A percentile compares a stretch with the other conserved stretches of the same genome.
Conservation (phyloP, 2,113 vertebrate species). For the Nymphicus hollandicus region DNA sequence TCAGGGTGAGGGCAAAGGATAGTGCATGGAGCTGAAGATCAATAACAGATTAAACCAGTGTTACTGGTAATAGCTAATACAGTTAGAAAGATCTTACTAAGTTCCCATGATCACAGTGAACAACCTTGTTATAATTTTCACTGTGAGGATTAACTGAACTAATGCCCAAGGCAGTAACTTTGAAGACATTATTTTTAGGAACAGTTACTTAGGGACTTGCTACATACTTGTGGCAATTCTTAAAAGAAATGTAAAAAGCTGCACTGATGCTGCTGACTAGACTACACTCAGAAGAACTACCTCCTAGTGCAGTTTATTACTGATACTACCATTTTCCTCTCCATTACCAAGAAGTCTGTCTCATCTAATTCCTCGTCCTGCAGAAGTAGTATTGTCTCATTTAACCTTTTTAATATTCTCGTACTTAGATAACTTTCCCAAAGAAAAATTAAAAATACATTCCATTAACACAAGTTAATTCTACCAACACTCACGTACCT, state of each 20-base stretch:
- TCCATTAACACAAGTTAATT: neutral
- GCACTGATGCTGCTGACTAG: neutral
- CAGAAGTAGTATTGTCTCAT: neutral
- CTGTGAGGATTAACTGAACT: neutral
- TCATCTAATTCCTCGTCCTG: neutral
- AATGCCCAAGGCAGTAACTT: neutral
- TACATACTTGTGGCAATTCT: neutral
- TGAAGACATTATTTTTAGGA: neutral
- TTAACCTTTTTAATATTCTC: neutral
- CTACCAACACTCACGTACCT: constrained; percentile 71
- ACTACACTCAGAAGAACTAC: neutral
- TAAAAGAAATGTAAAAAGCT: neutral
- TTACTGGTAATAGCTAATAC: neutral
- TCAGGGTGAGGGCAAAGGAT: neutral
- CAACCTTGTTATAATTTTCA: neutral
- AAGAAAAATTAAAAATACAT: neutral
- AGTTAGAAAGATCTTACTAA: neutral
- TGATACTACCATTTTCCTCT: neutral
- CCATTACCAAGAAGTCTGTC: neutral
- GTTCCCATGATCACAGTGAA: neutral
- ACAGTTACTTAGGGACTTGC: neutral
- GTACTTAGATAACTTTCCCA: neutral
- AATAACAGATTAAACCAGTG: neutral
- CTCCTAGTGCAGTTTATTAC: neutral
- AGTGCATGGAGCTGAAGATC: neutral